phyloP scores from a whole-genome alignment of 2,888 invertebrate genomes.

The Phasia obesa region DNA sequence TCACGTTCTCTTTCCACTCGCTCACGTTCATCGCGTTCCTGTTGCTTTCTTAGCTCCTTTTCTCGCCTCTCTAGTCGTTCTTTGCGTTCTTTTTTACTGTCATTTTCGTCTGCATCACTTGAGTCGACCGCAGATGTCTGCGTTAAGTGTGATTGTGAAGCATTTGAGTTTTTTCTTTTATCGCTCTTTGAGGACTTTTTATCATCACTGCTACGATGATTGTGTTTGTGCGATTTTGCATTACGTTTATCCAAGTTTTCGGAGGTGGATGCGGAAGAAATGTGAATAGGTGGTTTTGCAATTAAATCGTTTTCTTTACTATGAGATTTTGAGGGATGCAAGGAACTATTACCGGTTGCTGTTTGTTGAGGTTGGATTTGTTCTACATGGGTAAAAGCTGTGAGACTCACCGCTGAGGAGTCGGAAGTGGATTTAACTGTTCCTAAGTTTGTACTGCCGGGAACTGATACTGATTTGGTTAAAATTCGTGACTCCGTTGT shows the following conservation, averaged over 20 bases:
- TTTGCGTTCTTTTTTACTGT: slow-evolving; percentile 73
- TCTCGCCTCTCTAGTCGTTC: slow-evolving; percentile 77
- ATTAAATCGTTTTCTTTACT: slow-evolving; percentile 77
- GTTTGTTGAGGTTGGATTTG: slow-evolving; percentile 61
- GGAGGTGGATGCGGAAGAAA: slow-evolving; percentile 53
- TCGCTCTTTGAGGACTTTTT: slow-evolving; percentile 75
- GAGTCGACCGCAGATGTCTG: slow-evolving; percentile 74
- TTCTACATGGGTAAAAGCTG: slow-evolving; percentile 59
- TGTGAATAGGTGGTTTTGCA: slow-evolving; percentile 70
- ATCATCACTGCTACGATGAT: slow-evolving; percentile 78
- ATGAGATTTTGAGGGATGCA: slow-evolving; percentile 62
- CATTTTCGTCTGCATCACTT: slow-evolving; percentile 75
- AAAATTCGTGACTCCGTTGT: slow-evolving; percentile 73
- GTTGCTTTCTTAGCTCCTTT: slow-evolving; percentile 72
- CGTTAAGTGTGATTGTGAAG: slow-evolving; percentile 74
- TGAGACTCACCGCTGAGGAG: slow-evolving; percentile 31
- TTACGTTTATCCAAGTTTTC: slow-evolving; percentile 72
- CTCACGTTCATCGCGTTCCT: slow-evolving; percentile 80
- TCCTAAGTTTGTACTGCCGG: slow-evolving; percentile 82
- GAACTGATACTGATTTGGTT: slow-evolving; percentile 81
- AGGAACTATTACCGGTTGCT: slow-evolving; percentile 68
- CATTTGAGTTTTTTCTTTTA: slow-evolving; percentile 77
- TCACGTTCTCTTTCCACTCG: slow-evolving; percentile 72
- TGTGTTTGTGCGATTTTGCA: slow-evolving; percentile 79
- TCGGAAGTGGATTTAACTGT: slow-evolving; percentile 75